Conservation (phyloP, 2,113 vertebrate species). For the Mionectes macconnelli region DNA sequence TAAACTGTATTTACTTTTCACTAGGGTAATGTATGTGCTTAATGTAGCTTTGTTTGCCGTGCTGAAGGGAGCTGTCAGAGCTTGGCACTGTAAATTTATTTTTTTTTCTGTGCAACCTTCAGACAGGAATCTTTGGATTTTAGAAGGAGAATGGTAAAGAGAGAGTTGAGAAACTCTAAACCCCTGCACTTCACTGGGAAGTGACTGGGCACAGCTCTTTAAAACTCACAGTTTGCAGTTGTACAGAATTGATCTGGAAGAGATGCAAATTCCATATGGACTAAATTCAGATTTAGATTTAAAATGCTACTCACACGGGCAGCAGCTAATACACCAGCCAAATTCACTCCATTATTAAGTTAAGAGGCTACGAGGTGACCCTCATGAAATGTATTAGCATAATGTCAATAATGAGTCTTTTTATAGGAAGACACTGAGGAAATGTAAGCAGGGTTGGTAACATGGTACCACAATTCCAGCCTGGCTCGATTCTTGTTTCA, state of each 20-base stretch:
- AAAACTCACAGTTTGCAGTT: not conserved
- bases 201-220: conserved; percentile 9
- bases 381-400: conserved; percentile 51
- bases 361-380: conserved; percentile 32
- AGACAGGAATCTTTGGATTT: not conserved
- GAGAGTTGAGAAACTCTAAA: conserved; percentile 23
- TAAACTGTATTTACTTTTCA: not conserved
- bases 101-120: not conserved
- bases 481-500: not conserved
- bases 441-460: conserved; percentile 11
- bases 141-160: not conserved
- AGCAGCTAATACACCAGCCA: conserved; percentile 19
- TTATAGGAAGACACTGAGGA: conserved; percentile 32
- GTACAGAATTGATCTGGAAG: not conserved
- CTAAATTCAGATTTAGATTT: conserved; percentile 29
- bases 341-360: conserved; percentile 52
- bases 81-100: not conserved
- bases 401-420: conserved; percentile 51
- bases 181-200: not conserved
- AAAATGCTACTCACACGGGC: conserved; percentile 17
- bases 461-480: not conserved
- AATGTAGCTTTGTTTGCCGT: not conserved
- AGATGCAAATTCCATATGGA: conserved; percentile 11
- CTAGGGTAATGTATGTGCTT: not conserved
- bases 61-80: not conserved